Percentiles rank a stretch among this genome's conserved stretches.
phyloP scores from a whole-genome alignment of 2,888 invertebrate genomes.

The Sycophila texana region DNA sequence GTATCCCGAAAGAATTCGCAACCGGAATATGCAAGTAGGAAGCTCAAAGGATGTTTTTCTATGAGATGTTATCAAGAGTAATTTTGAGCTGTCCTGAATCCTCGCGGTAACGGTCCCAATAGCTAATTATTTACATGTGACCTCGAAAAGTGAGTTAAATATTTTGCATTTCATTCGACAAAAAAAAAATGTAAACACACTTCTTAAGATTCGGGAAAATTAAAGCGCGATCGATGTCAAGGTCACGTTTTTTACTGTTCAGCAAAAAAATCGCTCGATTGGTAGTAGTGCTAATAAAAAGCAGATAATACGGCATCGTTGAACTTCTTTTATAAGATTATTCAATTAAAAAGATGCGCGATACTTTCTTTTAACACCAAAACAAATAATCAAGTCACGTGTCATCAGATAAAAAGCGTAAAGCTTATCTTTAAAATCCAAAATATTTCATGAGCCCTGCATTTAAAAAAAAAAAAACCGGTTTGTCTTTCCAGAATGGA shows the following conservation, averaged over 20 bases:
- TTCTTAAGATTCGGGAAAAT: constrained; percentile 4
- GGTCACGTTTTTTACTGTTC: not conserved
- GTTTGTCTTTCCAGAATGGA: no score
- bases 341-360: no score
- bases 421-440: no score
- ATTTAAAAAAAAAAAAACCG: no score
- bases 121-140: constrained; percentile 26
- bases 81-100: constrained; percentile 28
- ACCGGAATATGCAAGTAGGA: constrained; percentile 38
- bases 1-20: constrained; percentile 33
- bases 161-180: constrained; percentile 3
- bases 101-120: constrained; percentile 32
- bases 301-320: no score
- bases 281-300: not conserved
- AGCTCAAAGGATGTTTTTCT: constrained; percentile 11
- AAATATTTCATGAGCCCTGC: no score
- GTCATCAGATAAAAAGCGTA: no score
- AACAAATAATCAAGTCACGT: no score
- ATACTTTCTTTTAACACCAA: no score
- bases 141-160: not conserved
- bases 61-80: constrained; percentile 33
- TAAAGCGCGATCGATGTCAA: no score
- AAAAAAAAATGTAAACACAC: not conserved
- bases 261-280: not conserved
- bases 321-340: no score